These are phyloP conservation scores for Drosophila nasuta DNA, from an alignment of 1,140 invertebrate genomes.

Conservation along the genomic window DNA sequence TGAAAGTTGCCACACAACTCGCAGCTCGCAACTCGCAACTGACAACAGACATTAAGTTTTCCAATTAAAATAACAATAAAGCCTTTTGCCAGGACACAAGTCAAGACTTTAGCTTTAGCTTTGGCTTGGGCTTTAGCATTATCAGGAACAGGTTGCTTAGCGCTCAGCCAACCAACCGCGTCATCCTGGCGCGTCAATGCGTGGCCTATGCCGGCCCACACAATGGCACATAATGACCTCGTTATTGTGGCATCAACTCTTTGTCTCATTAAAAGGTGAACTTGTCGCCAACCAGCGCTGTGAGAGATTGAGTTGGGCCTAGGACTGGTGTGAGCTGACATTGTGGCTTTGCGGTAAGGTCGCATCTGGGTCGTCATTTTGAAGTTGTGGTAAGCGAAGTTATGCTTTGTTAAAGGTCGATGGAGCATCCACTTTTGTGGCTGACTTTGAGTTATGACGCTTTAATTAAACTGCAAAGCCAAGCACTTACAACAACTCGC, in stretches of 20 bases:
- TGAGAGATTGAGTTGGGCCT: background rate
- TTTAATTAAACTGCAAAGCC: slow-evolving; percentile 35
- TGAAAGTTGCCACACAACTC: slow-evolving; percentile 3
- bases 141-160: slow-evolving; percentile 42
- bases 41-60: slow-evolving; percentile 46
- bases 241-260: slow-evolving; percentile 55
- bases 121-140: slow-evolving; percentile 13
- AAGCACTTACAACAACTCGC: background rate
- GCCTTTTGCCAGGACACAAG: slow-evolving; percentile 20
- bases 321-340: slow-evolving; percentile 12
- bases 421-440: slow-evolving; percentile 29
- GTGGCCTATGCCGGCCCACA: slow-evolving; percentile 15
- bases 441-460: slow-evolving; percentile 23
- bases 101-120: background rate
- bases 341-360: slow-evolving; percentile 39
- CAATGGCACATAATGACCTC: slow-evolving; percentile 51
- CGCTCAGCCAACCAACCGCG: background rate
- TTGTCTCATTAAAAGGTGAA: slow-evolving; percentile 60
- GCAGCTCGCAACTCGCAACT: slow-evolving; percentile 1
- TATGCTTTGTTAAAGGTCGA: slow-evolving; percentile 28
- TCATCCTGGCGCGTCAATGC: slow-evolving; percentile 8
- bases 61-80: slow-evolving; percentile 60
- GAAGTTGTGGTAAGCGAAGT: background rate
- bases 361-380: slow-evolving; percentile 22
- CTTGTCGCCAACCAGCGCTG: slow-evolving; percentile 24